phyloP scores from a whole-genome alignment of 2,888 invertebrate genomes.

The Drosophila pseudotakahashii region DNA sequence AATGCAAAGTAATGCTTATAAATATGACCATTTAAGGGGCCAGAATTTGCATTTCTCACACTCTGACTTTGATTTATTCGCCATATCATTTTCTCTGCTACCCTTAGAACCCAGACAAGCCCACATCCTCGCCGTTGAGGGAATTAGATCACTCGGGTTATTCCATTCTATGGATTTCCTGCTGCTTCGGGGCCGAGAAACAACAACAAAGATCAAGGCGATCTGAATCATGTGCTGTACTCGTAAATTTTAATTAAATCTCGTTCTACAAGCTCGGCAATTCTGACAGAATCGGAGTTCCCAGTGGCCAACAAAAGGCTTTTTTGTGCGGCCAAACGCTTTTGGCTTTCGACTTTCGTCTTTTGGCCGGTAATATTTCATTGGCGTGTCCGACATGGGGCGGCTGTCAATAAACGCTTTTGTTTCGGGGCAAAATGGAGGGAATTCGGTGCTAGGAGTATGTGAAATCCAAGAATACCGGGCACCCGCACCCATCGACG shows the following conservation, averaged over 20 bases:
- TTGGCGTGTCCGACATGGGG: constrained; percentile 66
- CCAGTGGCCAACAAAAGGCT: constrained; percentile 60
- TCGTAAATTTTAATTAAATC: constrained; percentile 76
- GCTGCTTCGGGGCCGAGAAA: constrained; percentile 36
- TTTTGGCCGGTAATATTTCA: constrained; percentile 64
- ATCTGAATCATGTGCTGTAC: constrained; percentile 52
- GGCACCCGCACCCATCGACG: constrained; percentile 56
- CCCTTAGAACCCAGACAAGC: constrained; percentile 33
- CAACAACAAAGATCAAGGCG: constrained; percentile 37
- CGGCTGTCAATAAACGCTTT: constrained; percentile 66
- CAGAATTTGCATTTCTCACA: constrained; percentile 36
- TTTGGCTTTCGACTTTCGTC: constrained; percentile 26
- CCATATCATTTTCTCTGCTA: constrained; percentile 11
- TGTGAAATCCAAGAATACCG: constrained; percentile 20
- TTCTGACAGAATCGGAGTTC: constrained; percentile 70
- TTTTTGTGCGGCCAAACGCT: constrained; percentile 52
- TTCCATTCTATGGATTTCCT: constrained; percentile 70
- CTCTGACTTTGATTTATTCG: constrained; percentile 40
- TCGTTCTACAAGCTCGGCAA: constrained; percentile 41
- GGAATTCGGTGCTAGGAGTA: neutral
- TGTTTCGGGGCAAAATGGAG: constrained; percentile 23
- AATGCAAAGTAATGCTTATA: constrained; percentile 25
- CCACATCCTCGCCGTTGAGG: constrained; percentile 59
- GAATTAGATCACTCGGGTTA: constrained; percentile 82
- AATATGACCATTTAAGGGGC: constrained; percentile 5